These are phyloP conservation scores for Ia io DNA, from an alignment of 2,113 vertebrate genomes.

Conservation along the genomic window DNA sequence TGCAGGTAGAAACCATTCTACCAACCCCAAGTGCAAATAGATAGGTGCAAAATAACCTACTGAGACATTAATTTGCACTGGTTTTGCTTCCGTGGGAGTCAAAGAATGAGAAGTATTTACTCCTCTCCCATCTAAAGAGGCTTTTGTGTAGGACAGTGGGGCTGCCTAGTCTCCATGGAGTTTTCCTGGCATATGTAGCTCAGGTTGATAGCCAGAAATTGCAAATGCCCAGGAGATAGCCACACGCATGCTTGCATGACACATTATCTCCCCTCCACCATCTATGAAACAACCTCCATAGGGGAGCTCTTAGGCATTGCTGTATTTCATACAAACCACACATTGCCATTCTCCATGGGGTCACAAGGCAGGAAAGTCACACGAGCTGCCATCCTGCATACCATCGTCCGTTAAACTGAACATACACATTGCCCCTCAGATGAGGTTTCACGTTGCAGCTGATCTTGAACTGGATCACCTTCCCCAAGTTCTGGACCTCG, in stretches of 20 bases:
- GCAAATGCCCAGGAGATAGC: not conserved
- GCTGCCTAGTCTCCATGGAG: not conserved
- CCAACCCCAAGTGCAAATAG: not conserved
- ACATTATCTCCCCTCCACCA: not conserved
- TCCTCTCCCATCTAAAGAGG: not conserved
- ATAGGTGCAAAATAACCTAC: not conserved
- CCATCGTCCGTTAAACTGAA: too few species aligned
- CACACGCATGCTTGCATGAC: rapidly evolving
- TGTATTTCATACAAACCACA: too few species aligned
- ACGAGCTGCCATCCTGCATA: too few species aligned
- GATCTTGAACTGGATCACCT: too few species aligned
- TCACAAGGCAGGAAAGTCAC: too few species aligned
- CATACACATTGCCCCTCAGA: too few species aligned
- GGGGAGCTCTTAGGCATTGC: not conserved
- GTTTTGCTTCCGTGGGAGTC: not conserved
- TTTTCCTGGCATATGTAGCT: not conserved
- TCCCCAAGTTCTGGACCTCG: too few species aligned
- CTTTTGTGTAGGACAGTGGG: not conserved
- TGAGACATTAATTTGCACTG: not conserved
- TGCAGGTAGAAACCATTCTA: not conserved
- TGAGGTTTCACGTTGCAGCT: too few species aligned
- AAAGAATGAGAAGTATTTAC: not conserved
- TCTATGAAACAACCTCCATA: not conserved
- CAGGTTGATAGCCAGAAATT: not conserved
- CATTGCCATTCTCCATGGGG: too few species aligned